Evolutionary conservation across 2,113 vertebrate species (phyloP).

Genomic region (Gymnogyps californianus): DNA sequence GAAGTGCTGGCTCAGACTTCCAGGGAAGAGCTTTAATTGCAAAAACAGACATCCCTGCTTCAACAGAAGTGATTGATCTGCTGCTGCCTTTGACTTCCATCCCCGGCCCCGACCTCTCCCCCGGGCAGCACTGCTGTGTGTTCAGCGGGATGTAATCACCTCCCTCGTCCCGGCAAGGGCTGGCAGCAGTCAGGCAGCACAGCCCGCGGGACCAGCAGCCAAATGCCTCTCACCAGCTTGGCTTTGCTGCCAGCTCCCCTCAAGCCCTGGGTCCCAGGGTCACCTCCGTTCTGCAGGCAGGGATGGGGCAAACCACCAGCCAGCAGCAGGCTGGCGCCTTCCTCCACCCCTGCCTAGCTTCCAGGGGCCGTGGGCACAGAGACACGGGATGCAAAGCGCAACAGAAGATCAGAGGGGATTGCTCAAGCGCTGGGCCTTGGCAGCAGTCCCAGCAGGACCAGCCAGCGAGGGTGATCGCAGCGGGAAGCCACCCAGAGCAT

Average conservation of each 20-base stretch:
- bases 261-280: not conserved
- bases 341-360: not conserved
- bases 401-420: not conserved
- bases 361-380: accelerated
- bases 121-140: not conserved
- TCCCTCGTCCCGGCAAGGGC: not conserved
- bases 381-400: accelerated
- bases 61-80: accelerated
- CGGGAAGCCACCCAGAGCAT: not conserved
- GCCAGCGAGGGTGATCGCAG: not conserved
- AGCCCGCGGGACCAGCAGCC: not conserved
- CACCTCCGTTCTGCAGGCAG: not conserved
- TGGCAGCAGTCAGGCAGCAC: not conserved
- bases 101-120: accelerated
- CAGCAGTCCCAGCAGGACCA: not conserved
- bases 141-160: not conserved
- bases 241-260: not conserved
- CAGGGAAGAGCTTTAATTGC: not conserved
- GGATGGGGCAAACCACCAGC: not conserved
- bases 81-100: not conserved
- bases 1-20: not conserved
- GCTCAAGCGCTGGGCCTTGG: not conserved
- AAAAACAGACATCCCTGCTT: not conserved
- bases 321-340: not conserved
- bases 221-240: slow-evolving; percentile 1